Evolutionary conservation across 1,140 invertebrate species (phyloP).

Genomic region (Coptotermes formosanus): DNA sequence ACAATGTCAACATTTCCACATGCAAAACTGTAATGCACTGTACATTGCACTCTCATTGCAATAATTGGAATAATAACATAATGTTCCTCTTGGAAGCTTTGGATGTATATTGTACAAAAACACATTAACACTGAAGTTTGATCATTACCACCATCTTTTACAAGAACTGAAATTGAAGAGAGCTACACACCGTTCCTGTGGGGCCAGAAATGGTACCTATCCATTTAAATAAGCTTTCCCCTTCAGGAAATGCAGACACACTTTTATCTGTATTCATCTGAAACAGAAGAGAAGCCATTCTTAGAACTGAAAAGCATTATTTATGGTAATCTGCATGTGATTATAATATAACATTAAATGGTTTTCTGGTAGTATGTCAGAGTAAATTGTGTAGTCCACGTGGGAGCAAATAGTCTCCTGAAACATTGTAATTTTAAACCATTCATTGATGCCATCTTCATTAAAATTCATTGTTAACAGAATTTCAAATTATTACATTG

Average conservation of each 20-base stretch:
- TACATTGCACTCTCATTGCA: too few species aligned
- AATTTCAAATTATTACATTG: background rate
- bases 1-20: too few species aligned
- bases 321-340: background rate
- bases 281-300: constrained; percentile 35
- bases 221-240: constrained; percentile 96
- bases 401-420: background rate
- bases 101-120: too few species aligned
- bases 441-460: background rate
- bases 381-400: background rate
- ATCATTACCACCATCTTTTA: background rate
- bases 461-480: background rate
- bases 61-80: too few species aligned
- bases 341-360: background rate
- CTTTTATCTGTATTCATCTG: constrained; percentile 83
- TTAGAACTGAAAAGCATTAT: background rate
- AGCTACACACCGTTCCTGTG: constrained; percentile 68
- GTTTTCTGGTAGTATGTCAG: background rate
- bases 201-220: constrained; percentile 91
- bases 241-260: constrained; percentile 94
- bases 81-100: too few species aligned
- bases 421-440: too few species aligned
- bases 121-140: background rate
- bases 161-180: background rate
- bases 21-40: too few species aligned